Percentiles rank a stretch among this genome's conserved stretches.
phyloP scores from a whole-genome alignment of 2,888 invertebrate genomes.

The Tenthredo notha region DNA sequence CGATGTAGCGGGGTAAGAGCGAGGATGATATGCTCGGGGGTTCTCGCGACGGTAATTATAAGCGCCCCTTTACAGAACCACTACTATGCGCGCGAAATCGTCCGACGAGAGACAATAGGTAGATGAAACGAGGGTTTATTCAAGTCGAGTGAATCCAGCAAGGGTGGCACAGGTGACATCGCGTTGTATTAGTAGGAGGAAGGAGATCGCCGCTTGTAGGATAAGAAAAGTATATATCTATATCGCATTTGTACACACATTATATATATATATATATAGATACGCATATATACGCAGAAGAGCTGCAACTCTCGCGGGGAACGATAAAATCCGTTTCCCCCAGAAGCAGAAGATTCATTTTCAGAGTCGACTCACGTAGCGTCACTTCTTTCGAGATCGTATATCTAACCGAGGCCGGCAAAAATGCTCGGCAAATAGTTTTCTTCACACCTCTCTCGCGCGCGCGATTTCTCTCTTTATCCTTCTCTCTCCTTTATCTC shows the following conservation, averaged over 20 bases:
- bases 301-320: conserved; percentile 38
- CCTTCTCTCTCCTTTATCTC: not conserved
- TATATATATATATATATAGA: no score
- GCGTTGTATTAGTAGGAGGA: not conserved
- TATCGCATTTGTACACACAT: not conserved
- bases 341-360: conserved; percentile 62
- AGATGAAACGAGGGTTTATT: not conserved
- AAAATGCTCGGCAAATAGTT: conserved; percentile 72
- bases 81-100: not conserved
- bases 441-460: conserved; percentile 70
- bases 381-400: conserved; percentile 71
- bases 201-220: not conserved
- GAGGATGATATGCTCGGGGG: not conserved
- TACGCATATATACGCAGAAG: not conserved
- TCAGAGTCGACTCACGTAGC: conserved; percentile 71
- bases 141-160: conserved; percentile 15
- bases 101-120: conserved; percentile 6
- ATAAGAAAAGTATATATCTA: not conserved
- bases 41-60: conserved; percentile 50
- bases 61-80: not conserved
- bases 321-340: conserved; percentile 68
- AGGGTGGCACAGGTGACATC: not conserved
- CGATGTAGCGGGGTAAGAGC: not conserved
- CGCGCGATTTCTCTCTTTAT: conserved; percentile 22
- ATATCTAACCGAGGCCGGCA: conserved; percentile 66